Base-by-base conservation (phyloP, 2,113 vertebrate species). In the Petromus typicus region DNA sequence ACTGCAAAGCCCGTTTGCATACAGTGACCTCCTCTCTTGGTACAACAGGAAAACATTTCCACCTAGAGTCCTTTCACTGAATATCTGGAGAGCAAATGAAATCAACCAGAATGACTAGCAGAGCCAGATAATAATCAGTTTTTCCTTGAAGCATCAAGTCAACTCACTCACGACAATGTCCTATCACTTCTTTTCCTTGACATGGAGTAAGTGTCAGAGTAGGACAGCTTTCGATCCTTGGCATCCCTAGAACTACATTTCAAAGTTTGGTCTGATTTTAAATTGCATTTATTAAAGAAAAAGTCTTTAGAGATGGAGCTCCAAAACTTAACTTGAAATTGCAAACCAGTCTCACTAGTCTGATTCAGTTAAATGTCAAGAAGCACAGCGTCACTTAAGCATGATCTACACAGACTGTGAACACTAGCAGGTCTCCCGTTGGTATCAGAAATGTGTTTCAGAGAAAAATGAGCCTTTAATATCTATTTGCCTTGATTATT, bases 61-160 rank as follows among this genome's bases (percentile, higher is more conserved):
- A 98, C 98, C 97, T 98, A 98, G 89, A 98, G 98, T 95, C 96
- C 89, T 98, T 98, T 97, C 86, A 96, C 22, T 98, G 98, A 98
- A 98, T 91, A 95, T 95, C 97, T 95, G 87, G 94, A 97, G 96
- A 97, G 91, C 88, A 97, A 96, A 94, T 88, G 89, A 97, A 97
- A 98, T 97, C 93, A 96, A 85, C 63, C 64, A 61, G 37, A 87
- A 32, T 97, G 95, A 84, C 79, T 95, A 78, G 66, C 93, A 97
- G 51, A 94, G 93, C 32, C 83, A 96, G 84, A 97, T 37, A 91
- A 95, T 96, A 94, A 97, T 95, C 95, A 96, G 83, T 66, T 95
- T 92, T 96, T 96, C 96, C 96, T 89, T 90, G 95, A 89, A 97
- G 92, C 73, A 97, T 92, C 91, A 92, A 97, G 89, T 25, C 89